Evolutionary conservation across 2,888 invertebrate species (phyloP).

Genomic region (Epicampocera succincta): DNA sequence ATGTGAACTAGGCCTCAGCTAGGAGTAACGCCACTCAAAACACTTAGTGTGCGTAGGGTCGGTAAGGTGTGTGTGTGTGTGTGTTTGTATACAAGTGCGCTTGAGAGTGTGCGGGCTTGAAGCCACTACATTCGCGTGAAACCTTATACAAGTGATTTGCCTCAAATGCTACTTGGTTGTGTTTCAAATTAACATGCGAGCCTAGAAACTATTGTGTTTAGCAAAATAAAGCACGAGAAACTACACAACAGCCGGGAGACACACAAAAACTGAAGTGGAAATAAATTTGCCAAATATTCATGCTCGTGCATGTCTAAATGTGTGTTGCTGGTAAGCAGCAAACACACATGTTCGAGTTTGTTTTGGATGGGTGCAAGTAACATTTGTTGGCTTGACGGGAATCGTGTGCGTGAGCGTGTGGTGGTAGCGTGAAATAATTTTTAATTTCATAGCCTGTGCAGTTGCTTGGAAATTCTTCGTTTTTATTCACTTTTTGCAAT

Average conservation of each 20-base stretch:
- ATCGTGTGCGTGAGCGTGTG: neutral
- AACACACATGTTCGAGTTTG: neutral
- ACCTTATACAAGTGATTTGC: constrained; percentile 61
- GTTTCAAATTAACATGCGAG: constrained; percentile 71
- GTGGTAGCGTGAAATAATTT: constrained; percentile 46
- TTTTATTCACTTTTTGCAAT: constrained; percentile 46
- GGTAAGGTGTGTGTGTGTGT: constrained; percentile 22
- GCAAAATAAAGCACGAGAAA: constrained; percentile 10
- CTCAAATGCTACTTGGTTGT: constrained; percentile 65
- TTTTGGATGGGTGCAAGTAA: constrained; percentile 5
- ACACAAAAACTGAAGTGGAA: constrained; percentile 1
- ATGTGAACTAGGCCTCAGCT: constrained; percentile 19
- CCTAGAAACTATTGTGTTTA: constrained; percentile 57
- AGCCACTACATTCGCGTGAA: constrained; percentile 61
- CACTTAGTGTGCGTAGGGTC: no score
- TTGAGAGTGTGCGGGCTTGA: neutral
- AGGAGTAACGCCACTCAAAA: neutral
- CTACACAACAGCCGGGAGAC: neutral
- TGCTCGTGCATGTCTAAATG: neutral
- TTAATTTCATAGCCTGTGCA: constrained; percentile 50
- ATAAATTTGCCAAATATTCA: neutral
- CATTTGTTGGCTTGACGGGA: constrained; percentile 10
- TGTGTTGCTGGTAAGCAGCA: neutral
- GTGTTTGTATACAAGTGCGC: no score
- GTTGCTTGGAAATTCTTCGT: constrained; percentile 53